Conservation (phyloP, 2,888 invertebrate genomes). For the Lasioglossum figueresi region DNA sequence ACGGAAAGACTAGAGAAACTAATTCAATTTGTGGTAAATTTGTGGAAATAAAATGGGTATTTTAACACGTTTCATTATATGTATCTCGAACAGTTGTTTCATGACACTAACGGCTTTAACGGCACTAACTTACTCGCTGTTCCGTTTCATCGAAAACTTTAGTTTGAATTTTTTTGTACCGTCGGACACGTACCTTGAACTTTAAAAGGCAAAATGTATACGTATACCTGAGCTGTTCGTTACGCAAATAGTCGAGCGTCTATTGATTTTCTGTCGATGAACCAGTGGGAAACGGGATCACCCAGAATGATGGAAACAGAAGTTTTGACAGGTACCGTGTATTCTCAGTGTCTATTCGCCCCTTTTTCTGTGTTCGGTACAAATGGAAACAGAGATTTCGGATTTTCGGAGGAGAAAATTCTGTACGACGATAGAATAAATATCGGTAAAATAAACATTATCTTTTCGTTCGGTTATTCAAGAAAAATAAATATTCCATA, state of each 20-base stretch:
- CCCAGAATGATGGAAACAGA: constrained; percentile 44
- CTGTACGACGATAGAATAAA: background rate
- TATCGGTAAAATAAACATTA: background rate
- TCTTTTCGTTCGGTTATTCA: too few relatives aligned
- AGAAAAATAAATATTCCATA: background rate
- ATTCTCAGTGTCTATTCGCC: constrained; percentile 30
- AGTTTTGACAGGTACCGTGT: constrained; percentile 31
- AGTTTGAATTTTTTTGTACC: background rate
- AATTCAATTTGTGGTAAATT: too few relatives aligned
- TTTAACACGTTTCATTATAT: background rate
- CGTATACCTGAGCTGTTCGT: constrained; percentile 17
- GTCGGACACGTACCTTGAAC: background rate
- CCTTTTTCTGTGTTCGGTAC: background rate
- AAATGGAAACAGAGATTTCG: constrained; percentile 20
- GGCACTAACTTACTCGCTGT: too few relatives aligned
- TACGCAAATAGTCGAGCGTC: constrained; percentile 47
- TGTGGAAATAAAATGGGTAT: too few relatives aligned
- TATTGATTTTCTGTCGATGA: constrained; percentile 54
- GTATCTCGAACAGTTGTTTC: background rate
- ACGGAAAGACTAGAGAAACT: too few relatives aligned
- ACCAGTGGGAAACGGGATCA: constrained; percentile 23
- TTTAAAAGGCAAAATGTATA: constrained; percentile 1
- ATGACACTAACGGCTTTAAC: too few relatives aligned
- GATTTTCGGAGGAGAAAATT: background rate
- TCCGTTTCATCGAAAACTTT: background rate